Conservation (phyloP, 2,113 vertebrate genomes). For the Prunella fulvescens region DNA sequence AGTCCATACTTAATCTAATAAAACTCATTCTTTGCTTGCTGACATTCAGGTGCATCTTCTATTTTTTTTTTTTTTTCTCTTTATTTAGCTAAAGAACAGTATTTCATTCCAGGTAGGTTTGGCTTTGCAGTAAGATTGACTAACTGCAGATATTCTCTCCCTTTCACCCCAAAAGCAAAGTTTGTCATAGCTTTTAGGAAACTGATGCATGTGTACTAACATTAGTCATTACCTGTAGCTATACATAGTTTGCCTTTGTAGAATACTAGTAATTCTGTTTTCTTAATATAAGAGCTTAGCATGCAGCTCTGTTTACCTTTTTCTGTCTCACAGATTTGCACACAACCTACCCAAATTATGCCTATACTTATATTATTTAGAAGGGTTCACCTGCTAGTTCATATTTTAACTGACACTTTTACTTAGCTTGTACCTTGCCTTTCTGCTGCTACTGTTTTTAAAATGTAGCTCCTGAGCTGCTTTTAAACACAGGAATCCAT, state of each 20-base stretch:
- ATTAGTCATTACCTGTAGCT: constrained; percentile 45
- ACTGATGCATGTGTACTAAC: constrained; percentile 73
- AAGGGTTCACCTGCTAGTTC: constrained; percentile 55
- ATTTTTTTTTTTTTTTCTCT: constrained; percentile 73
- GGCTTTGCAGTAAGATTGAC: constrained; percentile 72
- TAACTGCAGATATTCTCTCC: constrained; percentile 65
- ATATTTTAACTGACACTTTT: constrained; percentile 19
- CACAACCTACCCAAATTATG: constrained; percentile 24
- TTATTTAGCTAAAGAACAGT: constrained; percentile 98
- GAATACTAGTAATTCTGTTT: constrained; percentile 56
- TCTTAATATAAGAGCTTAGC: constrained; percentile 70
- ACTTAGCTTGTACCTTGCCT: constrained; percentile 38
- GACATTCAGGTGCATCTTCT: constrained; percentile 86
- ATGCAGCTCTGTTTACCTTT: constrained; percentile 68
- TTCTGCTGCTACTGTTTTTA: constrained; percentile 67
- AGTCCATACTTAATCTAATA: constrained; percentile 73
- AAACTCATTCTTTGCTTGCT: constrained; percentile 76
- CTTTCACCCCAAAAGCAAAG: constrained; percentile 44
- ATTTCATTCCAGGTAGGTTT: constrained; percentile 99
- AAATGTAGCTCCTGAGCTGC: constrained; percentile 71
- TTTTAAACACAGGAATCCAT: constrained; percentile 73
- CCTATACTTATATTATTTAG: constrained; percentile 24
- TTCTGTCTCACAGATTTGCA: constrained; percentile 33
- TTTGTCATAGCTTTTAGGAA: constrained; percentile 62
- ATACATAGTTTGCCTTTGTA: constrained; percentile 51